Evolutionary conservation across 2,113 vertebrate genomes (phyloP), one percentile per base, ranked within the genome.

Genomic region (Platysternon megacephalum): DNA sequence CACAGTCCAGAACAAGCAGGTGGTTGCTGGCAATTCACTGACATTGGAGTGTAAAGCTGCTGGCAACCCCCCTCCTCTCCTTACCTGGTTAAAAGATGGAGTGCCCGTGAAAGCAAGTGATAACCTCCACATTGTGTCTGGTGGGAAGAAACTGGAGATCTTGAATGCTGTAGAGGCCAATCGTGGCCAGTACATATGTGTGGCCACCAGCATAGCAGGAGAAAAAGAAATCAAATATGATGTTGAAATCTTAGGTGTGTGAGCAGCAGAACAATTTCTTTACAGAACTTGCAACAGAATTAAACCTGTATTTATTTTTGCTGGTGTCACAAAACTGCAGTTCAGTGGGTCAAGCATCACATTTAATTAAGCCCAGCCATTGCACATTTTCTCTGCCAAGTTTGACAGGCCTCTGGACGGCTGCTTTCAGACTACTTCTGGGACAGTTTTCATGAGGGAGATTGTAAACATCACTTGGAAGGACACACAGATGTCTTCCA

Each of bases 21-120:
- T 99, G 56, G 95, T 99, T 51, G 92, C 98, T 93, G 98, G 98
- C 76, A 98, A 98, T 92, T 93, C 98, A 2, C 96, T 99, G 95
- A 98, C 85, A 0, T 91, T 99, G 94, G 99, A 99, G 79, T 99
- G 99, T 87, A 98, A 99, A 84, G 99, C 99, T 22, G 97, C 95
- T 5, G 99, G 99, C 24, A 99, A 99, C 87, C 99, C 99, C 52
- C 96, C 98, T 1, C 99, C 99, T 4, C 97, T 98, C 24, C 98
- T 99, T 55, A 99, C 99, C 8, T 99, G 99, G 99, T 95, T 99
- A 76, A 99, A 99, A 93, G 99, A 99, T 0, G 98, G 99, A 0
- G 98, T 99, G 29, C 99, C 99, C 2, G 98, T 99, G 93, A 98
- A 97, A 91, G 94, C 98, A 8, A 98, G 97, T 4, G 97, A 98